phyloP scores from a whole-genome alignment of 2,888 invertebrate genomes.

The Archaeoteleia sp. region DNA sequence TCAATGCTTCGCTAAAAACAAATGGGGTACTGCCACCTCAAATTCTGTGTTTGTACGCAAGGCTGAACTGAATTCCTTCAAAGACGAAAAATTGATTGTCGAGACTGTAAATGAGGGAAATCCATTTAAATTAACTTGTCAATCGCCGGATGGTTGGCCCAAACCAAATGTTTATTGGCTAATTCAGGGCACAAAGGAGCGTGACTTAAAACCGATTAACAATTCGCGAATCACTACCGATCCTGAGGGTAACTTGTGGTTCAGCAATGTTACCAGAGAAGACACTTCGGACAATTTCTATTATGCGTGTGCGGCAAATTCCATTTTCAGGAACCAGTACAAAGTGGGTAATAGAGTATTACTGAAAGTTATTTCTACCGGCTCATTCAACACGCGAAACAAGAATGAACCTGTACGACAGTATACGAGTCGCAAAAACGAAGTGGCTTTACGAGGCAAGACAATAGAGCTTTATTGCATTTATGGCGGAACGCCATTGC shows the following conservation, averaged over 20 bases:
- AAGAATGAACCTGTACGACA: slow-evolving; percentile 85
- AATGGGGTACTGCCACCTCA: slow-evolving; percentile 94
- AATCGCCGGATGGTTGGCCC: slow-evolving; percentile 97
- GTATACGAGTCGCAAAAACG: slow-evolving; percentile 91
- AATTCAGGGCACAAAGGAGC: slow-evolving; percentile 85
- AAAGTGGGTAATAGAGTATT: slow-evolving; percentile 90
- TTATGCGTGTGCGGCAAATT: slow-evolving; percentile 96
- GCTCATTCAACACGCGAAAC: slow-evolving; percentile 86
- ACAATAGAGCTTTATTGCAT: slow-evolving; percentile 93
- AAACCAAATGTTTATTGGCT: slow-evolving; percentile 97
- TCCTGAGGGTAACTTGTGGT: slow-evolving; percentile 96
- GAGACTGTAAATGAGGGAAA: slow-evolving; percentile 88
- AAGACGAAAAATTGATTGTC: slow-evolving; percentile 79
- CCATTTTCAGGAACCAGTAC: slow-evolving; percentile 92
- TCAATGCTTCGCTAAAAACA: slow-evolving; percentile 96
- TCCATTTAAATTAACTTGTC: slow-evolving; percentile 91
- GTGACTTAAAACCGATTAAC: slow-evolving; percentile 91
- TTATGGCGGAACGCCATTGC: slow-evolving; percentile 96
- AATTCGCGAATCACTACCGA: slow-evolving; percentile 96
- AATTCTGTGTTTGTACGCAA: slow-evolving; percentile 95
- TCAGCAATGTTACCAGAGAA: slow-evolving; percentile 91
- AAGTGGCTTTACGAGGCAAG: slow-evolving; percentile 89
- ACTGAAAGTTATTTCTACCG: slow-evolving; percentile 86
- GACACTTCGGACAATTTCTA: slow-evolving; percentile 90
- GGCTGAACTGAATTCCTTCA: slow-evolving; percentile 92